These are phyloP conservation scores for Dicrurus megarhynchus DNA, from an alignment of 2,113 vertebrate species.

Conservation along the genomic window DNA sequence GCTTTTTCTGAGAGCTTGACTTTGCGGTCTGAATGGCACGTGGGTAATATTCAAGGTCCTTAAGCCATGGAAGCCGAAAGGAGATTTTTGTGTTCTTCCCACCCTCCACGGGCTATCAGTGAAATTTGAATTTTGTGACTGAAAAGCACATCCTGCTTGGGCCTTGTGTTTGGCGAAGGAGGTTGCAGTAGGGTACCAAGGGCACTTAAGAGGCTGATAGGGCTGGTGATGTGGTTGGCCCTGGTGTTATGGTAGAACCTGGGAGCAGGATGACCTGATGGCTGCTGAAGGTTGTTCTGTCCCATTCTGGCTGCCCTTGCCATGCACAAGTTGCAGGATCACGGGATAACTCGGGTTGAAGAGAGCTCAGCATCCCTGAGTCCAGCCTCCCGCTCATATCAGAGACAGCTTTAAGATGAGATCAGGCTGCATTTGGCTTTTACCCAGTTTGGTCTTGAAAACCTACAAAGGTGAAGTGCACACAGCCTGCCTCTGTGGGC, in stretches of 20 bases:
- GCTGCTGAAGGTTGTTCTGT: background rate
- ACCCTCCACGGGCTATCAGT: accelerated
- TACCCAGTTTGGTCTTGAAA: background rate
- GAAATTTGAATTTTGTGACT: background rate
- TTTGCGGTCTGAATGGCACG: accelerated
- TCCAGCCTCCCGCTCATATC: background rate
- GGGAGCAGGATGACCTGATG: background rate
- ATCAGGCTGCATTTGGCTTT: background rate
- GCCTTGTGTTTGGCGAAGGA: background rate
- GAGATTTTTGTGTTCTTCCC: background rate
- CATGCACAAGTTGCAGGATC: background rate
- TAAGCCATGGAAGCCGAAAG: background rate
- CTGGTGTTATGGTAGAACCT: background rate
- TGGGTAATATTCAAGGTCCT: background rate
- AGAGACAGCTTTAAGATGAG: background rate
- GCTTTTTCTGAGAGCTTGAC: background rate
- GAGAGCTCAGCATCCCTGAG: background rate
- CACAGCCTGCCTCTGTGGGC: background rate
- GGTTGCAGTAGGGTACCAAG: too few species aligned
- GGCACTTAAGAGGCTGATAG: background rate
- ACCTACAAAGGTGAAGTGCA: background rate
- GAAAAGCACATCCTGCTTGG: accelerated
- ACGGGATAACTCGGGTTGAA: background rate
- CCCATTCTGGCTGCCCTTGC: accelerated
- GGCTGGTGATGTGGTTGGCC: background rate